Evolutionary conservation across 2,797 vertebrate genomes (phyloP), one percentile per base, ranked within the genome.

Genomic region (Salmo trutta): DNA sequence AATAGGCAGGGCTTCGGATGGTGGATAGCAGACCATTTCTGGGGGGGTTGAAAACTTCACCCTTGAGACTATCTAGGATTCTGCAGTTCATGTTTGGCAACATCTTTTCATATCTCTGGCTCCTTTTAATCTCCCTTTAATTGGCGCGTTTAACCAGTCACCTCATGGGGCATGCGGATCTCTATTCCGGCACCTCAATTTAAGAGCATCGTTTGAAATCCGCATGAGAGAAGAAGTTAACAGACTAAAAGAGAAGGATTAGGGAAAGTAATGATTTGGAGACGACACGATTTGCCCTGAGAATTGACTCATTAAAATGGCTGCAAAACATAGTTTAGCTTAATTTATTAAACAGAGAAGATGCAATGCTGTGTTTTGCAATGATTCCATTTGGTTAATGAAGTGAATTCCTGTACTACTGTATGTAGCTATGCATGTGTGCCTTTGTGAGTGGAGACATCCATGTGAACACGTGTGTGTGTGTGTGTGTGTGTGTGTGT

Each of bases 141-240:
- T 59, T 59, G 56, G 56, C 17, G 56, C 19, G 66, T 68, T 68
- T 68, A 68, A 27, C 66, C 66, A 68, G 27, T 36, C 66, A 68
- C 66, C 66, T 68, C 66, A 36, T 31, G 31, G 16, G 66, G 66
- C 66, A 68, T 33, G 29, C 31, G 2, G 29, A 19, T 21, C 19
- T 59, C 56, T 59, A 21, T 59, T 59, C 56, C 56, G 10, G 41
- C 41, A 21, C 56, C 56, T 19, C 56, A 59, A 21, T 47, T 47
- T 47, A 59, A 19, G 17, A 59, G 56, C n/a, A 59, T 59, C 6
- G 5, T 59, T 59, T 21, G 19, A 59, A 59, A 19, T 33, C 33
- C 3, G 68, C 7, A 41, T 2, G 41, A 29, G 68, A 70, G 33
- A 70, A 31, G 33, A 41, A 36, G 27, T 33, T 31, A 6, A 33